Base-by-base conservation (phyloP, 2,113 vertebrate species). In the Paralichthys olivaceus region DNA sequence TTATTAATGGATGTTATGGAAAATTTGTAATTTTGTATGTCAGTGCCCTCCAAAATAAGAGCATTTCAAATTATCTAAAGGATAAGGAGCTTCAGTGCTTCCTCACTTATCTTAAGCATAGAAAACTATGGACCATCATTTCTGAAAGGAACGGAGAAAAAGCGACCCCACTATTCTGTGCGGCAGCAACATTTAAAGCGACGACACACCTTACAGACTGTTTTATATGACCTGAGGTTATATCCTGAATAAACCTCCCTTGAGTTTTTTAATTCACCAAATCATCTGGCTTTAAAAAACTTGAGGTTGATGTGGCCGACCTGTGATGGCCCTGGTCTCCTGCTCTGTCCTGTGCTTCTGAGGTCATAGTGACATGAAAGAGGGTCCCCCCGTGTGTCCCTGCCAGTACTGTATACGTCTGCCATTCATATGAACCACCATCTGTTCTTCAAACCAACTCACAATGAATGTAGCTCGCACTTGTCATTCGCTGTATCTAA, bases 371-470 rank as follows among this genome's bases (percentile, higher is more conserved):
- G 74, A 23, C 25, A 32, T 22, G 19, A 55, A 43, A 14, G 54
- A 7, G 20, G 6, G 49, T n/a, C 20, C 17, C 45, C 45, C 45
- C 47, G 26, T n/a, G 47, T 22, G 63, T 25, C 22, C 53, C 58
- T 45, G 78, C 59, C 65, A 40, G 56, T 23, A 0, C 49, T 57
- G 63, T 45, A 49, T 49, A 71, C 85, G 23, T 87, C 82, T 78
- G 64, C 75, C 85, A 75, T 56, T 92, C 84, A 60, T 80, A 85
- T 83, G 79, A 58, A 60, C 75, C 40, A 4, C 85, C 91, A 91
- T 84, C 89, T 90, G 87, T 70, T 87, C 67, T 56, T 81, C 58
- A 69, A 68, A 79, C 45, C 69, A 64, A 28, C 69, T 72, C 59
- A 79, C 73, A 47, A 85, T 49, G 45, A 17, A 40, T 75, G 53